Evolutionary conservation across 2,888 invertebrate genomes (phyloP).

Genomic region (Petrolisthes cinctipes): DNA sequence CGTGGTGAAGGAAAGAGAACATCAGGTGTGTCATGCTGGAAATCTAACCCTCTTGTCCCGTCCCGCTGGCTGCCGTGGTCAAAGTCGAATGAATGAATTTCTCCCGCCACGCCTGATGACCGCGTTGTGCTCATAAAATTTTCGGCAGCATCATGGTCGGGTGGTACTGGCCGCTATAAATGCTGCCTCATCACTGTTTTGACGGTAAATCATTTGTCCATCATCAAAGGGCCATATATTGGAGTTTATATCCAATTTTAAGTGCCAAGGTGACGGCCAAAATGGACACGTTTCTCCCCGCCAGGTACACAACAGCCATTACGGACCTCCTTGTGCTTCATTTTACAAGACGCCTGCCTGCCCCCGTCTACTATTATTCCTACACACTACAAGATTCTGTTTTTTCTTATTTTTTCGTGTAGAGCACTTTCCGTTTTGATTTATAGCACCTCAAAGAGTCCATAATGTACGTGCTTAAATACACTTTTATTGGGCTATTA

Average conservation of each 20-base stretch:
- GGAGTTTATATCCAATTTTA: constrained; percentile 54
- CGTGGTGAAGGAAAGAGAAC: background rate
- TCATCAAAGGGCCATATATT: constrained; percentile 55
- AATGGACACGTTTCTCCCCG: constrained; percentile 41
- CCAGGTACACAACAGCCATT: constrained; percentile 16
- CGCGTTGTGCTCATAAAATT: constrained; percentile 52
- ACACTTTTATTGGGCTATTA: constrained; percentile 42
- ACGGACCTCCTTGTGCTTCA: constrained; percentile 28
- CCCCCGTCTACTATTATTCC: constrained; percentile 23
- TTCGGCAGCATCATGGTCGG: constrained; percentile 48
- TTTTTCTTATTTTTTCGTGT: background rate
- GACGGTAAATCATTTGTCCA: constrained; percentile 57
- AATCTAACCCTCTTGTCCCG: background rate
- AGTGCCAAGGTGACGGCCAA: constrained; percentile 44
- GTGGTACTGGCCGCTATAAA: constrained; percentile 53
- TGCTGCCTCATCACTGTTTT: constrained; percentile 52
- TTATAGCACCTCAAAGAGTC: constrained; percentile 37
- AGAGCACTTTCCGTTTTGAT: constrained; percentile 25
- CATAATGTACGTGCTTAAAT: constrained; percentile 39
- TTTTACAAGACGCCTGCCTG: constrained; percentile 42
- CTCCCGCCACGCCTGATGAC: constrained; percentile 48
- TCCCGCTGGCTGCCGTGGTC: constrained; percentile 21
- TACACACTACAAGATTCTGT: background rate
- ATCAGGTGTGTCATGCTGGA: background rate
- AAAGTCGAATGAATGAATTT: constrained; percentile 54